Conservation (phyloP, 2,797 vertebrate species). For the Taeniopygia guttata region DNA sequence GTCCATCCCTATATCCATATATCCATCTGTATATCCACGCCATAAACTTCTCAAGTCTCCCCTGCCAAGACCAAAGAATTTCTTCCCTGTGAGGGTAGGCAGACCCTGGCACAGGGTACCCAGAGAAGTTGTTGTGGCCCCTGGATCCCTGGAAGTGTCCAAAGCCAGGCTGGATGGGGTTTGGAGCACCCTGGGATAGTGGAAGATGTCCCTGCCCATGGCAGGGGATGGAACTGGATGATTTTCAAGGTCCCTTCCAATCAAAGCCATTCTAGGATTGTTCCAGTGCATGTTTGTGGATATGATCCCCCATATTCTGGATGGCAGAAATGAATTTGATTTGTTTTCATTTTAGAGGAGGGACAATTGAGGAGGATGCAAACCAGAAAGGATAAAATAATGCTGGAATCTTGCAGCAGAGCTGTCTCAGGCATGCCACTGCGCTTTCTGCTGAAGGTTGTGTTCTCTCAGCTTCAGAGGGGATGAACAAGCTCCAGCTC, state of each 20-base stretch:
- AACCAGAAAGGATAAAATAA: not conserved
- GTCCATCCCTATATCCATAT: not conserved
- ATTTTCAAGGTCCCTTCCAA: not conserved
- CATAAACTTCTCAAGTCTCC: not conserved
- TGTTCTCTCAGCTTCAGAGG: not conserved
- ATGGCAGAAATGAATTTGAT: not conserved
- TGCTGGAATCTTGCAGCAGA: not conserved
- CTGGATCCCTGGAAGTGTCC: not conserved
- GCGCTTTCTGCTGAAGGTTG: not conserved
- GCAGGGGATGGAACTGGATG: accelerated
- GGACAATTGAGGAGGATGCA: not conserved
- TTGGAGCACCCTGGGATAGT: accelerated
- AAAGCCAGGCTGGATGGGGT: accelerated
- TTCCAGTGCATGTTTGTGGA: not conserved
- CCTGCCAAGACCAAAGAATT: not conserved
- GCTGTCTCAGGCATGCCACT: not conserved
- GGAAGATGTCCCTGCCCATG: not conserved
- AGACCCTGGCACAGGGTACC: not conserved
- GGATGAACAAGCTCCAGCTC: not conserved
- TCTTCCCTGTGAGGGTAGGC: not conserved
- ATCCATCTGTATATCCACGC: not conserved
- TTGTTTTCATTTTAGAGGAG: not conserved
- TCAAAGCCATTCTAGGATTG: too few species aligned
- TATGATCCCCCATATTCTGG: not conserved
- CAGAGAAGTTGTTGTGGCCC: not conserved